These are phyloP conservation scores for Trachelus iudaicus DNA, from an alignment of 2,888 invertebrate species.

Conservation along the genomic window DNA sequence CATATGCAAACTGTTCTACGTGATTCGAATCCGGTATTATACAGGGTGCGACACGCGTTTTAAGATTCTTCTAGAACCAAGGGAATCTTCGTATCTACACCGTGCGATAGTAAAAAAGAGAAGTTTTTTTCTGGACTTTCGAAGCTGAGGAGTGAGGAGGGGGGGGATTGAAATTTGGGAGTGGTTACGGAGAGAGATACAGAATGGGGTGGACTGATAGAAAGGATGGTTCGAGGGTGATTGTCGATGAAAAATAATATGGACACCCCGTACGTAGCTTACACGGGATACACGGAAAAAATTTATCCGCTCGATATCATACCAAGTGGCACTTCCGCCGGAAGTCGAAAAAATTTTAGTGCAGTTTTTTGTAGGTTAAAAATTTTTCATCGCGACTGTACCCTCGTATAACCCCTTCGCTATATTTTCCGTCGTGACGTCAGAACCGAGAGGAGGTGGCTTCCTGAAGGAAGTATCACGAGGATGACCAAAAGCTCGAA, in stretches of 20 bases:
- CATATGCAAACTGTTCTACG: conserved; percentile 2
- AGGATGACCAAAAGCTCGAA: conserved; percentile 55
- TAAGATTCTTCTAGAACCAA: background rate
- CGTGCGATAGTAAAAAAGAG: background rate
- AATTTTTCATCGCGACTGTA: background rate
- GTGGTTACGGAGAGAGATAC: background rate
- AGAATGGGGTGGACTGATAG: background rate
- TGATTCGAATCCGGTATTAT: background rate
- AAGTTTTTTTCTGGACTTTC: background rate
- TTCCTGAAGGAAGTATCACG: conserved; percentile 38
- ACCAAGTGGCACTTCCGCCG: background rate
- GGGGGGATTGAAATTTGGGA: background rate
- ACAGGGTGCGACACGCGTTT: conserved; percentile 1
- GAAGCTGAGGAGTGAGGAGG: background rate
- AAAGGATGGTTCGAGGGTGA: background rate
- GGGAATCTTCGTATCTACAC: background rate
- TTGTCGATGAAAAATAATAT: background rate
- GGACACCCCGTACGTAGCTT: background rate
- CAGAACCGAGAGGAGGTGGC: conserved; percentile 15
- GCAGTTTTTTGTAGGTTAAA: background rate
- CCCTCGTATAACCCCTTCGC: background rate
- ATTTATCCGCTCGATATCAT: background rate
- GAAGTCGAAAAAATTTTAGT: background rate
- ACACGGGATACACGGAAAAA: background rate
- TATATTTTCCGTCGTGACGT: background rate